Conservation (phyloP, 2,888 invertebrate genomes). For the Leptura quadrifasciata region DNA sequence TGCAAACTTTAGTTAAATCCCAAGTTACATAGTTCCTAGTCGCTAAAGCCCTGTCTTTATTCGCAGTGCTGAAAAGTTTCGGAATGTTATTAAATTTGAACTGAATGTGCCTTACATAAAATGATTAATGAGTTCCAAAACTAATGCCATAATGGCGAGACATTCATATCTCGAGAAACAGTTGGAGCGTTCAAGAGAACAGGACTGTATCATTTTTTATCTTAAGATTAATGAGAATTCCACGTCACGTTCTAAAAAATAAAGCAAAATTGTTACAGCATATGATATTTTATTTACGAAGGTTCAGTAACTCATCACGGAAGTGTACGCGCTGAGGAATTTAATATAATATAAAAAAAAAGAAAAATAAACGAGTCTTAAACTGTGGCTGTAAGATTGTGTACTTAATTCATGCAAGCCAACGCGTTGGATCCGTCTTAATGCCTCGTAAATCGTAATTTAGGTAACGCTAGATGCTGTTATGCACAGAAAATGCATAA, state of each 20-base stretch:
- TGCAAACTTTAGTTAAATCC: slow-evolving; percentile 1
- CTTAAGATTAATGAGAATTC: background rate
- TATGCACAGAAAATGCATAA: background rate
- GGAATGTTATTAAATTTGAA: slow-evolving; percentile 1
- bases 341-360: background rate
- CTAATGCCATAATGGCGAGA: slow-evolving; percentile 7
- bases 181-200: background rate
- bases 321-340: background rate
- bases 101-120: slow-evolving; percentile 7
- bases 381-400: background rate
- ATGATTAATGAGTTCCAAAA: background rate
- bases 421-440: background rate
- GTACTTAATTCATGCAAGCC: background rate
- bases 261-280: background rate
- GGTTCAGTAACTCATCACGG: slow-evolving; percentile 1
- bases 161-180: slow-evolving; percentile 4
- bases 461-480: background rate
- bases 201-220: background rate
- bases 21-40: slow-evolving; percentile 2
- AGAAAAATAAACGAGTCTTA: background rate
- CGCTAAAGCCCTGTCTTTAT: slow-evolving; percentile 7
- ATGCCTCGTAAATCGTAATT: background rate
- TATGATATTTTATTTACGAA: background rate
- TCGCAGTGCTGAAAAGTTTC: background rate
- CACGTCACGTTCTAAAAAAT: slow-evolving; percentile 2